These are phyloP conservation scores for Cosmia pyralina DNA, from an alignment of 2,888 invertebrate species.

Conservation along the genomic window DNA sequence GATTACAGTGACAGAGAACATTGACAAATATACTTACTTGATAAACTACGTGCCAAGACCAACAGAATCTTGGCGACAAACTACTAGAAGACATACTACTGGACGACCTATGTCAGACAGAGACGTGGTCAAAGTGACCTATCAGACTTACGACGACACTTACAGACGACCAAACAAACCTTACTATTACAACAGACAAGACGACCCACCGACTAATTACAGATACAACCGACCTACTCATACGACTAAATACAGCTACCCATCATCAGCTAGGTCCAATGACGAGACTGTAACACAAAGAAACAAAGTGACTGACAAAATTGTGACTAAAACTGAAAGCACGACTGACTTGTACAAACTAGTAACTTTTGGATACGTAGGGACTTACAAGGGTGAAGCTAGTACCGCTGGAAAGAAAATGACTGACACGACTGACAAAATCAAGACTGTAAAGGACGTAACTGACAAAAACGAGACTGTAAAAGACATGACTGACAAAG, in stretches of 20 bases:
- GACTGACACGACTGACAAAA: slow-evolving; percentile 43
- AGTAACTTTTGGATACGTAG: slow-evolving; percentile 88
- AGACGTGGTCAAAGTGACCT: slow-evolving; percentile 87
- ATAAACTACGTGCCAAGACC: slow-evolving; percentile 89
- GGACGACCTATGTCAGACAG: slow-evolving; percentile 71
- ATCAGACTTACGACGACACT: slow-evolving; percentile 87
- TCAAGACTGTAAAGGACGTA: slow-evolving; percentile 43
- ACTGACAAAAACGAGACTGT: slow-evolving; percentile 43
- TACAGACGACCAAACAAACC: slow-evolving; percentile 85
- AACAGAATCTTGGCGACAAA: slow-evolving; percentile 86
- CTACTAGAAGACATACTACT: slow-evolving; percentile 76
- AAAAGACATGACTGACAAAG: slow-evolving; percentile 54
- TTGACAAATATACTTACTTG: slow-evolving; percentile 87
- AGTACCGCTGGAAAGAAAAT: slow-evolving; percentile 58
- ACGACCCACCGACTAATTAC: slow-evolving; percentile 71
- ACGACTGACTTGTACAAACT: slow-evolving; percentile 86
- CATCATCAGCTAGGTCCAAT: slow-evolving; percentile 85
- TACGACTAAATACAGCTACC: slow-evolving; percentile 72
- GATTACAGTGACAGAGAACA: slow-evolving; percentile 86
- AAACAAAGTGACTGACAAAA: slow-evolving; percentile 54
- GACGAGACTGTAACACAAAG: slow-evolving; percentile 71
- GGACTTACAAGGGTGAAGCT: slow-evolving; percentile 82
- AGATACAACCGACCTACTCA: slow-evolving; percentile 76
- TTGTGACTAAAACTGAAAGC: slow-evolving; percentile 62
- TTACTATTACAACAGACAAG: slow-evolving; percentile 80